phyloP scores from a whole-genome alignment of 1,140 invertebrate species.

The Neotoxoptera formosana region DNA sequence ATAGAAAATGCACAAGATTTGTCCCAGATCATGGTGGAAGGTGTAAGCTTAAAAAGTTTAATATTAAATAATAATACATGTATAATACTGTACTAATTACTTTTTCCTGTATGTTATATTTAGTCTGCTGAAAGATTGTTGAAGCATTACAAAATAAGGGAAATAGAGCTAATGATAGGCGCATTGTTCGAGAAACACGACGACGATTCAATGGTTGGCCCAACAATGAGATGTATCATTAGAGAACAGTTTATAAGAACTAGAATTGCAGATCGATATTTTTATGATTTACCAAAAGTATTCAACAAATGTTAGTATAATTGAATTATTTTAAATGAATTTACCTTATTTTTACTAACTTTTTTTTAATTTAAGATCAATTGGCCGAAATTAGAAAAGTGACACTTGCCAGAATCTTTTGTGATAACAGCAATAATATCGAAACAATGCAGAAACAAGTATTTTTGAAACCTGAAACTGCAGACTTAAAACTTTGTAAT shows the following conservation, averaged over 20 bases:
- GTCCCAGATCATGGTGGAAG: constrained; percentile 67
- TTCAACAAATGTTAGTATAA: constrained; percentile 70
- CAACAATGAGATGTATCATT: constrained; percentile 85
- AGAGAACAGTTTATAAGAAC: constrained; percentile 82
- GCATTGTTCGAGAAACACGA: constrained; percentile 76
- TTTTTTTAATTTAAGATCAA: constrained; percentile 53
- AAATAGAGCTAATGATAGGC: constrained; percentile 86
- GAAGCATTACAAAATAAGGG: constrained; percentile 69
- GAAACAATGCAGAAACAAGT: constrained; percentile 49
- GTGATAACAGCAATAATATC: constrained; percentile 71
- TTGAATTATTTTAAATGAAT: too few species aligned
- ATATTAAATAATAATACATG: neutral
- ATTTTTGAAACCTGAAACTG: constrained; percentile 63
- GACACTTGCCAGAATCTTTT: constrained; percentile 73
- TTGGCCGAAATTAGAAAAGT: constrained; percentile 60
- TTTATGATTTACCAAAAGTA: constrained; percentile 76
- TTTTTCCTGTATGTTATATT: neutral
- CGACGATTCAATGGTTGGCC: constrained; percentile 76
- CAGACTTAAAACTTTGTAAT: neutral
- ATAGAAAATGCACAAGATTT: constrained; percentile 70
- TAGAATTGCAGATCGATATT: constrained; percentile 78
- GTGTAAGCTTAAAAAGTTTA: constrained; percentile 64
- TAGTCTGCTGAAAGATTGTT: constrained; percentile 17
- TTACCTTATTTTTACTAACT: neutral
- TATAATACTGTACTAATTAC: too few species aligned